Evolutionary conservation across 1,140 invertebrate species (phyloP).

Genomic region (Periplaneta americana): DNA sequence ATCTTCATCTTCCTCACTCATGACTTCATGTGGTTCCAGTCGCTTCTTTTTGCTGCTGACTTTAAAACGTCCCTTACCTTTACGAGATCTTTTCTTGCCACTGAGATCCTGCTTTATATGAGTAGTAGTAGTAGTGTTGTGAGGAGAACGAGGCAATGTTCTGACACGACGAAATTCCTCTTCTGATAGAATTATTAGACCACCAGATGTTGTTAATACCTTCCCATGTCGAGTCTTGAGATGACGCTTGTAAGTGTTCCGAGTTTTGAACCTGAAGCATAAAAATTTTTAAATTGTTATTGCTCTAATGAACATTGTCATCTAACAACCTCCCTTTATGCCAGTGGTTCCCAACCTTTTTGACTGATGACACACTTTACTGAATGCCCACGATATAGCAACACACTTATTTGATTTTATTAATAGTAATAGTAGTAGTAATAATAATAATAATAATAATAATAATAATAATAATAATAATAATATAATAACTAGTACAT

Average conservation of each 20-base stretch:
- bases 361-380: no score
- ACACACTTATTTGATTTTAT: no score
- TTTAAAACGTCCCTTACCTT: not conserved
- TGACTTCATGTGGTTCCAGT: not conserved
- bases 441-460: no score
- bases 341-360: no score
- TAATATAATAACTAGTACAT: no score
- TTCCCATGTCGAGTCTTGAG: slow-evolving; percentile 50
- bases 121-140: not conserved
- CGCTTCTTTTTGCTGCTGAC: not conserved
- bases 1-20: not conserved
- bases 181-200: slow-evolving; percentile 45
- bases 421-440: no score
- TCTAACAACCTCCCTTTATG: no score
- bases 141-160: slow-evolving; percentile 29
- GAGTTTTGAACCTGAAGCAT: slow-evolving; percentile 49
- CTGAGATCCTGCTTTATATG: not conserved
- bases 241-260: slow-evolving; percentile 60
- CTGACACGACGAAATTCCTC: slow-evolving; percentile 51
- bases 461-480: no score
- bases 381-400: no score
- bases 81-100: not conserved
- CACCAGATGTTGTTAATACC: slow-evolving; percentile 48
- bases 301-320: not conserved
- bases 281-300: not conserved